Conservation (phyloP, 1,140 invertebrate species). For the Bicyclus anynana region DNA sequence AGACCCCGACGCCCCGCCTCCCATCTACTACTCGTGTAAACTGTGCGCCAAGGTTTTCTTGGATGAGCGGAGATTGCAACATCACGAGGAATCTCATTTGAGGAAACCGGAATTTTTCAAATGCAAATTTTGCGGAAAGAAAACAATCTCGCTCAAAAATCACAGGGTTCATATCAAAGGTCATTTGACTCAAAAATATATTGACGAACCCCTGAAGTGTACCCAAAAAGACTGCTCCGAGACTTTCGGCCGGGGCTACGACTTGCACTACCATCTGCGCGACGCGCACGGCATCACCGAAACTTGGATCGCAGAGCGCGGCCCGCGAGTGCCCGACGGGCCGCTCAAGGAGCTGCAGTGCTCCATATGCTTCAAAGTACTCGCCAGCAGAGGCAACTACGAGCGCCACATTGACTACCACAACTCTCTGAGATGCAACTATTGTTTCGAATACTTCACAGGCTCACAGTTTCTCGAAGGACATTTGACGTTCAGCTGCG, state of each 20-base stretch:
- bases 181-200: constrained; percentile 61
- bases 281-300: constrained; percentile 62
- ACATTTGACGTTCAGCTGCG: constrained; percentile 64
- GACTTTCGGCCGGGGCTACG: constrained; percentile 59
- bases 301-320: constrained; percentile 60
- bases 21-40: constrained; percentile 56
- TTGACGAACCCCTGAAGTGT: constrained; percentile 63
- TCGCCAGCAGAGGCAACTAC: constrained; percentile 67
- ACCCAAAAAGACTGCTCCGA: constrained; percentile 49
- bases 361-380: constrained; percentile 67
- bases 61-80: constrained; percentile 51
- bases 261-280: constrained; percentile 63
- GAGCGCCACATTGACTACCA: constrained; percentile 71
- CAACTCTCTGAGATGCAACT: constrained; percentile 72
- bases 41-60: constrained; percentile 69
- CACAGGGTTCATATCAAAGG: constrained; percentile 66
- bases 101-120: constrained; percentile 66
- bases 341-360: constrained; percentile 69
- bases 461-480: constrained; percentile 64
- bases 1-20: constrained; percentile 64
- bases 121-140: constrained; percentile 72
- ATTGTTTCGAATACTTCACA: constrained; percentile 72
- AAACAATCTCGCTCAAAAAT: constrained; percentile 58
- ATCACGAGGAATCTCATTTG: constrained; percentile 61
- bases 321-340: constrained; percentile 37